Conservation (phyloP, 2,888 invertebrate genomes). For the Archips xylosteana region DNA sequence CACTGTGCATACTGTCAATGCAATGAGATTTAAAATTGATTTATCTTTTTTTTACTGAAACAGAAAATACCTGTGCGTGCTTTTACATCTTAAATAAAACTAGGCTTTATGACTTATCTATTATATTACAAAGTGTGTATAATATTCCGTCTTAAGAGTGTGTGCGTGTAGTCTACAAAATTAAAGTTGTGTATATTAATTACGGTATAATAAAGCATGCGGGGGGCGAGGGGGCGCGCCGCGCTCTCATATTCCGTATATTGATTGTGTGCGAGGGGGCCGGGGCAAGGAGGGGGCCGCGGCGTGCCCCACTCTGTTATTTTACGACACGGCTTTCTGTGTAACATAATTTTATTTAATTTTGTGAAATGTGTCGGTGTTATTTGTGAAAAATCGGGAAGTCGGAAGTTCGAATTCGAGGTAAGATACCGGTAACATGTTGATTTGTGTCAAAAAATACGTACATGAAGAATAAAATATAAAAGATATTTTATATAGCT, state of each 20-base stretch:
- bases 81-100: constrained; percentile 29
- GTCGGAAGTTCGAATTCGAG: constrained; percentile 78
- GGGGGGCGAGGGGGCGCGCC: constrained; percentile 85
- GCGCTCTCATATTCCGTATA: constrained; percentile 86
- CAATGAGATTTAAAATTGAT: constrained; percentile 16
- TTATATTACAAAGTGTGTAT: constrained; percentile 34
- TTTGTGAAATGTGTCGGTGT: constrained; percentile 85
- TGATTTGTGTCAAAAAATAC: constrained; percentile 68
- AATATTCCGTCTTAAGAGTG: constrained; percentile 57
- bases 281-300: constrained; percentile 84
- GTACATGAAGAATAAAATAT: constrained; percentile 69
- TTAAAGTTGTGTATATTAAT: constrained; percentile 84
- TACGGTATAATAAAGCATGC: constrained; percentile 86
- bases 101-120: constrained; percentile 12
- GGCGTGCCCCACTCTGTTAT: constrained; percentile 86
- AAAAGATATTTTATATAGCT: constrained; percentile 80
- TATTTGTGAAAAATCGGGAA: constrained; percentile 83
- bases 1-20: constrained; percentile 17
- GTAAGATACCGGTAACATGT: constrained; percentile 74
- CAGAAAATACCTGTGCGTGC: neutral
- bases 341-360: constrained; percentile 85
- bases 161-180: constrained; percentile 65
- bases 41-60: constrained; percentile 16
- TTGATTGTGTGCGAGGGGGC: constrained; percentile 86
- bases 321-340: constrained; percentile 87